Percentiles rank a stretch among this genome's conserved stretches.
phyloP scores from a whole-genome alignment of 2,888 invertebrate genomes.

The Dryobotodes eremita region DNA sequence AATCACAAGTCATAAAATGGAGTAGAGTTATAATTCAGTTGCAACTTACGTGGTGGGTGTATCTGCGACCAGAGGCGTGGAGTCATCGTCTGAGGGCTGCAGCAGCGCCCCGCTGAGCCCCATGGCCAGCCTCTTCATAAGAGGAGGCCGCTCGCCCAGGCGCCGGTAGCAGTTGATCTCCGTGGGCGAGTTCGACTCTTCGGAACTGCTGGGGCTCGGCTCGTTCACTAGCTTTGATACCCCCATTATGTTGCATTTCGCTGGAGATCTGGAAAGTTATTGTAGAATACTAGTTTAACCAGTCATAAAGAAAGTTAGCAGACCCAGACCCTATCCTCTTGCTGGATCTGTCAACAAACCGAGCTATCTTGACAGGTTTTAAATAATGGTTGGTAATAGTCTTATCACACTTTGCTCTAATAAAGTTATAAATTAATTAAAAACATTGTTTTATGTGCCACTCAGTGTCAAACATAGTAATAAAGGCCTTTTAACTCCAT shows the following conservation, averaged over 20 bases:
- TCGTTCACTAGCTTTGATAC: constrained; percentile 81
- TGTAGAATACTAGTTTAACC: neutral
- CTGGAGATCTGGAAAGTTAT: constrained; percentile 77
- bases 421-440: neutral
- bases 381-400: neutral
- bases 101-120: constrained; percentile 92
- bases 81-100: constrained; percentile 92
- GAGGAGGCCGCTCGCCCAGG: constrained; percentile 94
- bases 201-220: constrained; percentile 93
- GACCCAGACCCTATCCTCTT: neutral
- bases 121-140: constrained; percentile 95
- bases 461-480: neutral
- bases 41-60: constrained; percentile 90
- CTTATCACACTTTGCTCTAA: neutral
- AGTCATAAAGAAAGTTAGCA: neutral
- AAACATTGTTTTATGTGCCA: neutral
- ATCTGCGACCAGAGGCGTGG: constrained; percentile 94
- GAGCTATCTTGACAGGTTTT: neutral
- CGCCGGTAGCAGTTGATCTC: constrained; percentile 96
- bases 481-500: neutral
- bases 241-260: constrained; percentile 86
- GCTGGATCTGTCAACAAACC: neutral
- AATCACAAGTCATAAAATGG: neutral
- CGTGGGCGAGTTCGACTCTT: constrained; percentile 97
- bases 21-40: too few species aligned